Conservation (phyloP, 2,797 vertebrate species). For the Scyliorhinus canicula region DNA sequence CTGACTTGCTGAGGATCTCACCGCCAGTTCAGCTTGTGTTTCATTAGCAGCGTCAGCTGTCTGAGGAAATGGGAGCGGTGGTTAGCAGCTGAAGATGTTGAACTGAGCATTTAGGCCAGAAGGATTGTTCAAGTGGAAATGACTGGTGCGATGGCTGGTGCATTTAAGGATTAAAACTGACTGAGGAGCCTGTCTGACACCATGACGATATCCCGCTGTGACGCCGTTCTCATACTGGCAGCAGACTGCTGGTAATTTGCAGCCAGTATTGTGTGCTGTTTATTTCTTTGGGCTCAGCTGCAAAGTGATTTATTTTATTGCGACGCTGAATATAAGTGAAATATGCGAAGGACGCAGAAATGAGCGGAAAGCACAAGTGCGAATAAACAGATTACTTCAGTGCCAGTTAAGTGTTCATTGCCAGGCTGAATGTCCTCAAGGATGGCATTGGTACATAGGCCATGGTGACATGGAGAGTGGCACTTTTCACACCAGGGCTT, state of each 20-base stretch:
- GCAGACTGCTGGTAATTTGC: background rate
- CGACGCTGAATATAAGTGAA: background rate
- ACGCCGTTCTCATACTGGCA: background rate
- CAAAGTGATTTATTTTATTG: background rate
- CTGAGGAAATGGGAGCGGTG: background rate
- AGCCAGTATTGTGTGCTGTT: background rate
- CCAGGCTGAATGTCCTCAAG: background rate
- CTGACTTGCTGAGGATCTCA: background rate
- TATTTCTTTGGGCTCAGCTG: background rate
- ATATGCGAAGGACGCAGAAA: background rate
- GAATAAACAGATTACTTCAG: background rate
- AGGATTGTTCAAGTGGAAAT: background rate
- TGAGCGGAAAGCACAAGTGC: background rate
- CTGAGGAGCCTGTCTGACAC: background rate
- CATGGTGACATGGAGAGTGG: background rate
- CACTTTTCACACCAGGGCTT: background rate
- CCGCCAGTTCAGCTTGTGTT: background rate
- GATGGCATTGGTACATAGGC: background rate
- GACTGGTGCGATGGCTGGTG: background rate
- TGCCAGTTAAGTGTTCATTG: background rate
- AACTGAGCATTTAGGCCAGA: background rate
- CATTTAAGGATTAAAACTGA: background rate
- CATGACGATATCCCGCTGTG: background rate
- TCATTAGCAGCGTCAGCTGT: too few relatives aligned
- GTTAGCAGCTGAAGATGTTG: background rate